Conservation (phyloP, 1,140 invertebrate species). For the Goniozus legneri region DNA sequence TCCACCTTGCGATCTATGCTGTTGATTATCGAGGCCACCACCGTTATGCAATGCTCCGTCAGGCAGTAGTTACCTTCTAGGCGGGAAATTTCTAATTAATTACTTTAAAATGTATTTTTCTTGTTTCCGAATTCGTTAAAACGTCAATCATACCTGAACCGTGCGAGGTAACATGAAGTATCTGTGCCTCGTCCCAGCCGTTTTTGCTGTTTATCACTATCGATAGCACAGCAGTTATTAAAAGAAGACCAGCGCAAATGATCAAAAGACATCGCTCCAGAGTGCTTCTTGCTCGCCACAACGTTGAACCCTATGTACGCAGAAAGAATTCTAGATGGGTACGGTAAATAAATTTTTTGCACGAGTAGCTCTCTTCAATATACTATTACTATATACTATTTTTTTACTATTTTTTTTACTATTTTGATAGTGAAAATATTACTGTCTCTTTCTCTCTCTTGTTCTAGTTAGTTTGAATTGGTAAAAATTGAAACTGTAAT, state of each 20-base stretch:
- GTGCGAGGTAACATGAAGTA: conserved; percentile 46
- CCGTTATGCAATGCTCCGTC: conserved; percentile 79
- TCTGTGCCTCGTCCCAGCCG: conserved; percentile 43
- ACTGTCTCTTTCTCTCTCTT: too few relatives aligned
- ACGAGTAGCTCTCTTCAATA: too few relatives aligned
- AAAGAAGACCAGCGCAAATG: conserved; percentile 55
- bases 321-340: too few relatives aligned
- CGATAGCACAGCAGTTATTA: conserved; percentile 62
- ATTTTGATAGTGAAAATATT: too few relatives aligned
- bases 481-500: too few relatives aligned
- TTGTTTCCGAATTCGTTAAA: not conserved
- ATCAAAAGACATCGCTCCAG: conserved; percentile 60
- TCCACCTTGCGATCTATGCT: conserved; percentile 76
- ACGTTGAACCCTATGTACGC: conserved; percentile 51
- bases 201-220: conserved; percentile 41
- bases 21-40: conserved; percentile 79
- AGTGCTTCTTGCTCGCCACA: conserved; percentile 62
- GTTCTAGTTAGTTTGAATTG: too few relatives aligned
- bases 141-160: conserved; percentile 34
- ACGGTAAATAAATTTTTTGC: conserved; percentile 9
- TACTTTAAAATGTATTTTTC: not conserved
- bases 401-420: too few relatives aligned
- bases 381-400: too few relatives aligned
- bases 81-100: not conserved
- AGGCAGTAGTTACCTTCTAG: conserved; percentile 62